Evolutionary conservation across 92 coral and sea anemone genomes (phyloP).

Genomic region (Virgularia gustaviana): DNA sequence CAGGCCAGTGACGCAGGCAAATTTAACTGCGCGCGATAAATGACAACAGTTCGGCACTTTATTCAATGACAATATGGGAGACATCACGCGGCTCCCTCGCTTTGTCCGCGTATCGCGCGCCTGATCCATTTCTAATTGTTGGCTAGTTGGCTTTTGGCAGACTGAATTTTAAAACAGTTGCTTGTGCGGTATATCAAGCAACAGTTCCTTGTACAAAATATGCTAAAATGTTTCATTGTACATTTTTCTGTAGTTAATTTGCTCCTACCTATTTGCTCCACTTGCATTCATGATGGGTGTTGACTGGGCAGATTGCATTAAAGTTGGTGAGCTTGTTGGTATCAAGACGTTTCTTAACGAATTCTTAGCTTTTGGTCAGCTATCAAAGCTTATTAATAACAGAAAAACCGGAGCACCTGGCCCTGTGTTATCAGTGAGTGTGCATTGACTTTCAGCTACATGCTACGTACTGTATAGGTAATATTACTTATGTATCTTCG

Average conservation of each 20-base stretch:
- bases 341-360: constrained; percentile 87
- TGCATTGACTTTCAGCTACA: neutral
- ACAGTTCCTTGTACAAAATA: too few species aligned
- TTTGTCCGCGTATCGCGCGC: too few species aligned
- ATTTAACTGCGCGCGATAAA: neutral
- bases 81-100: too few species aligned
- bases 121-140: too few species aligned
- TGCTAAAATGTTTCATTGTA: too few species aligned
- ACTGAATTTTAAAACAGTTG: too few species aligned
- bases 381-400: constrained; percentile 61
- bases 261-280: constrained; percentile 82
- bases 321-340: constrained; percentile 77
- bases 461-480: neutral
- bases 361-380: constrained; percentile 69
- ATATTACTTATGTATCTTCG: neutral
- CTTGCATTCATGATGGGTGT: constrained; percentile 95
- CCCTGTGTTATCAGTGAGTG: constrained; percentile 73
- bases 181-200: too few species aligned
- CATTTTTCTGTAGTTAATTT: constrained; percentile 51
- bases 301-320: constrained; percentile 81
- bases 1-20: neutral
- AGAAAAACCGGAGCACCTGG: constrained; percentile 47
- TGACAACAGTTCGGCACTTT: neutral
- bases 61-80: too few species aligned
- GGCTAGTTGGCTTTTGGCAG: too few species aligned